Evolutionary conservation across 2,888 invertebrate species (phyloP), one percentile per base, ranked within the genome.

Genomic region (Fabriciana adippe): DNA sequence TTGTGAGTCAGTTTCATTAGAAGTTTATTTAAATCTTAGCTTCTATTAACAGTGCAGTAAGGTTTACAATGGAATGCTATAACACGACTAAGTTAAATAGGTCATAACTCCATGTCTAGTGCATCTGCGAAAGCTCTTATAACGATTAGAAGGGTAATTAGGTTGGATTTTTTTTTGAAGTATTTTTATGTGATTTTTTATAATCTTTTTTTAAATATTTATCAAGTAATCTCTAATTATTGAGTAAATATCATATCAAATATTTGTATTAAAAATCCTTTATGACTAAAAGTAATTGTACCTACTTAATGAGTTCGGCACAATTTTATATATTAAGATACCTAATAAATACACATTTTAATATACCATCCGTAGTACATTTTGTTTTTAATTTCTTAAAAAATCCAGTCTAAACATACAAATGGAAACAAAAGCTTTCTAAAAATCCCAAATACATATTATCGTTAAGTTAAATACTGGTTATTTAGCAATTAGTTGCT

Each of bases 101-200:
- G 64, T 35, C 56, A 64, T 59, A 48, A 48, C 59, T 59, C n/a
- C 48, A 48, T 6, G 31, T 53, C 51, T 51, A 61, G 67, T 66
- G 63, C 67, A 67, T 71, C 65, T 69, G 55, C 35, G 26, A 66
- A 55, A 64, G 69, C 71, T 71, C 71, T 71, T 66, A 68, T 55
- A 56, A 64, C 64, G 67, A 64, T 67, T 65, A 65, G 65, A 55
- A 16, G 41, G 48, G 57, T 70, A 68, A 68, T 70, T 70, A 70
- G 62, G 55, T 55, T n/a, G 56, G 54, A 45, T 55, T 59, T 66
- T 65, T 66, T 65, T 21, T 47, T 64, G 0, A 35, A 35, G 35
- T 47, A 48, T 60, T 50, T 26, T 50, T 26, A 6, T 66, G 41
- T 35, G n/a, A 57, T 53, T 59, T 65, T 57, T 57, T 55, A 3